Base-by-base conservation (phyloP, 1,140 invertebrate genomes). In the Rhynchophorus ferrugineus region DNA sequence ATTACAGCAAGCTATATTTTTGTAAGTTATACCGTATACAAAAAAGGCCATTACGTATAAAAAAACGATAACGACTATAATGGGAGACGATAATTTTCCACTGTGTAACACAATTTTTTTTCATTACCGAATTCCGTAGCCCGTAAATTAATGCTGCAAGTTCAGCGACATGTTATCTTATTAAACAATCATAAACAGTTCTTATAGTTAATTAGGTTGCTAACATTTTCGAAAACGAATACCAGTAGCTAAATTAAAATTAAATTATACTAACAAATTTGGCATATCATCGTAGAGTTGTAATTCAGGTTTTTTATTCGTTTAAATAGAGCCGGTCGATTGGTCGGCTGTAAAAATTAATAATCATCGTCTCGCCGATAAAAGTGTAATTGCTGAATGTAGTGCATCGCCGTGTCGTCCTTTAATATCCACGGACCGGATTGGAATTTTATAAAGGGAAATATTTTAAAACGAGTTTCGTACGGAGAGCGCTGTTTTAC, bases 221-320 rank as follows among this genome's bases (percentile, higher is more conserved):
- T 45, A 45, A 36, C 44, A 36, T 45, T 45, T 45, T 45, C 24
- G 24, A 45, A 49, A 49, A 29, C 24, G 18, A 49, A 49, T 49
- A 38, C 46, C 46, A 18, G 46, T 49, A 49, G 46, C 46, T 24
- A 41, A 49, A 49, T 49, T 49, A 41, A 49, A 49, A 49, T 49
- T 49, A 49, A 49, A 49, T 49, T 49, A 49, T 49, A 49, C 35
- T 49, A 49, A 49, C 46, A 49, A 49, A 49, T 49, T 49, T 39
- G 36, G 46, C 34, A 11, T 29, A 29, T 29, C 24, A 38, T 49
- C 19, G 38, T 49, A 18, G 39, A 49, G 21, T 49, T 29, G 37
- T 29, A 39, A 3, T 49, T 39, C 46, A 29, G 24, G 46, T 49
- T 49, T 49, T 49, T 49, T 34, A 9, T 17, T 39, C 9, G 18